Evolutionary conservation across 2,113 vertebrate species (phyloP).

Genomic region (Hystrix cristata): DNA sequence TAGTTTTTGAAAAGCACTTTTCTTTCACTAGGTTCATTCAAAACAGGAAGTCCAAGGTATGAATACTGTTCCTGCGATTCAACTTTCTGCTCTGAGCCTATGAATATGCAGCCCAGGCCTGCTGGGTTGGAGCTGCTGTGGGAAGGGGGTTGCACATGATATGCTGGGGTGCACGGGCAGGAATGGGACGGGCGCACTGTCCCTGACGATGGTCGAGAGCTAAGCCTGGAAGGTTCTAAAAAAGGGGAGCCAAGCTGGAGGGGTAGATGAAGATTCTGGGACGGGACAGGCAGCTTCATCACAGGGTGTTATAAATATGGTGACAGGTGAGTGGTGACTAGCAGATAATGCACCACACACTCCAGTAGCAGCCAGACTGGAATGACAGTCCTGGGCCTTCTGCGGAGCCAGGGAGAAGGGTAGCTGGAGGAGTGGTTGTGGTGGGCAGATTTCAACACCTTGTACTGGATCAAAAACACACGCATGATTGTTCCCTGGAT

Average conservation of each 20-base stretch:
- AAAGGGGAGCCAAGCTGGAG: neutral
- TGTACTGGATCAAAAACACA: constrained; percentile 3
- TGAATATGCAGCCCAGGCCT: neutral
- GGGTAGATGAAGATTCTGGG: neutral
- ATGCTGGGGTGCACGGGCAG: too few species aligned
- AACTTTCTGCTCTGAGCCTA: constrained; percentile 24
- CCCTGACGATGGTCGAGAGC: neutral
- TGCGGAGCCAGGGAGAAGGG: neutral
- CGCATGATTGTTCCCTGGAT: constrained; percentile 22
- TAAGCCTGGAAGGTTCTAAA: neutral
- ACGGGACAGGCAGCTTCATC: constrained; percentile 10
- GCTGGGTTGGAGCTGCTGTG: neutral
- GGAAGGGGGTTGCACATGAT: neutral
- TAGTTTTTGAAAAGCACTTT: neutral
- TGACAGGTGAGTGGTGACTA: constrained; percentile 3
- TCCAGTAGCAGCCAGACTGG: constrained; percentile 29
- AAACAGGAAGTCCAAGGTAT: constrained; percentile 88
- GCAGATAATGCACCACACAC: neutral
- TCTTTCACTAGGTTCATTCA: constrained; percentile 77
- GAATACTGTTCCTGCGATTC: constrained; percentile 84
- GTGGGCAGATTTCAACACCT: neutral
- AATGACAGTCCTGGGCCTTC: neutral
- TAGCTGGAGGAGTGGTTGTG: neutral
- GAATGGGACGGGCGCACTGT: neutral
- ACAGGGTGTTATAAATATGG: neutral